Percentiles rank a stretch among this genome's conserved stretches.
Conservation (phyloP, 1,140 invertebrate species). For the Parasteatoda tepidariorum region DNA sequence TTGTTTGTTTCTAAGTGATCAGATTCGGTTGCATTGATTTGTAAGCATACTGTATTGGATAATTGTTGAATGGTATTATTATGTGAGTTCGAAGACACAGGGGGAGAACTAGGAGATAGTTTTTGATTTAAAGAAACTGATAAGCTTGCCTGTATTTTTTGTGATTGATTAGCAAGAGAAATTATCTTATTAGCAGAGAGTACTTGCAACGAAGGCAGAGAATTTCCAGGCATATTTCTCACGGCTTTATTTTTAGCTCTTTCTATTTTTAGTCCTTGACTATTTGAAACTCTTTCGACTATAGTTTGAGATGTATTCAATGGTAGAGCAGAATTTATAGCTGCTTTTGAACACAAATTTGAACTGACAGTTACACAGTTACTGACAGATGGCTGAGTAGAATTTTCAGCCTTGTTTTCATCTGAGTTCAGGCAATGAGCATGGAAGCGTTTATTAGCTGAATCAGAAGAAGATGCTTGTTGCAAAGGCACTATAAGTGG, state of each 20-base stretch:
- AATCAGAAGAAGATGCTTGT: background rate
- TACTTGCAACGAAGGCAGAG: constrained; percentile 46
- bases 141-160: constrained; percentile 15
- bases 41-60: constrained; percentile 16
- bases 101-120: background rate
- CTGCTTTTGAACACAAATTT: background rate
- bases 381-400: background rate
- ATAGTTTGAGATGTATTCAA: background rate
- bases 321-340: no score
- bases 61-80: background rate
- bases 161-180: constrained; percentile 41
- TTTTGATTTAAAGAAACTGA: constrained; percentile 3
- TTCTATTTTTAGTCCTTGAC: no score
- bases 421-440: background rate
- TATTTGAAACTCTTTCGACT: background rate
- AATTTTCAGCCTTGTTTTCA: background rate
- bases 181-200: constrained; percentile 57
- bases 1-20: background rate
- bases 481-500: constrained; percentile 33
- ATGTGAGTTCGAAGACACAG: constrained; percentile 13
- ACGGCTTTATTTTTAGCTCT: background rate
- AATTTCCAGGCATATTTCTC: constrained; percentile 17
- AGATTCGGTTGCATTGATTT: constrained; percentile 28
- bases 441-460: background rate
- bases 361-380: background rate